Conservation (phyloP, 2,888 invertebrate genomes). For the Chaitophorus viminalis region DNA sequence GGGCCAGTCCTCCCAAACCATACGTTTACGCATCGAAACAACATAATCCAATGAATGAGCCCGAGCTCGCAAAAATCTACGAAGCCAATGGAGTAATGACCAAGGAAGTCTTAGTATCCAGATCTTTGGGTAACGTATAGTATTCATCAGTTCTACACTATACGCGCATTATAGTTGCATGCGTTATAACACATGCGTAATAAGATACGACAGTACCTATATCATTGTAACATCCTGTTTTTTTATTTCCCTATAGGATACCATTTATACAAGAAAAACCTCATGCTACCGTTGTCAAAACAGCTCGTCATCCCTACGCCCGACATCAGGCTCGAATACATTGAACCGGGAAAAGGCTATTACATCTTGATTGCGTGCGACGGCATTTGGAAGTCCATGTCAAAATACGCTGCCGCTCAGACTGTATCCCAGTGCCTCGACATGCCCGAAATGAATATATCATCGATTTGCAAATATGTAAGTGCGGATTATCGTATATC, state of each 20-base stretch:
- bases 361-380: neutral
- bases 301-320: neutral
- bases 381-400: neutral
- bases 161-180: too few relatives aligned
- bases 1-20: neutral
- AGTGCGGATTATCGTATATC: too few relatives aligned
- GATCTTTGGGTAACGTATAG: too few relatives aligned
- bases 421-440: neutral
- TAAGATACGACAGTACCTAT: too few relatives aligned
- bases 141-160: too few relatives aligned
- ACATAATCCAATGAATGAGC: neutral
- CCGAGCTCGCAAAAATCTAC: neutral
- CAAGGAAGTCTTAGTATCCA: too few relatives aligned
- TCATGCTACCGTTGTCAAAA: neutral
- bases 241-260: neutral
- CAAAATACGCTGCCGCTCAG: neutral
- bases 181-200: too few relatives aligned
- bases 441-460: neutral
- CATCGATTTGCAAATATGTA: neutral
- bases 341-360: neutral
- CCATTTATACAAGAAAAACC: neutral
- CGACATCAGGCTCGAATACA: neutral
- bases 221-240: neutral
- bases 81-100: too few relatives aligned
- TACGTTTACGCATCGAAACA: neutral